These are phyloP conservation scores for Caenorhabditis latens DNA, from an alignment of 1,140 invertebrate genomes.

Conservation along the genomic window DNA sequence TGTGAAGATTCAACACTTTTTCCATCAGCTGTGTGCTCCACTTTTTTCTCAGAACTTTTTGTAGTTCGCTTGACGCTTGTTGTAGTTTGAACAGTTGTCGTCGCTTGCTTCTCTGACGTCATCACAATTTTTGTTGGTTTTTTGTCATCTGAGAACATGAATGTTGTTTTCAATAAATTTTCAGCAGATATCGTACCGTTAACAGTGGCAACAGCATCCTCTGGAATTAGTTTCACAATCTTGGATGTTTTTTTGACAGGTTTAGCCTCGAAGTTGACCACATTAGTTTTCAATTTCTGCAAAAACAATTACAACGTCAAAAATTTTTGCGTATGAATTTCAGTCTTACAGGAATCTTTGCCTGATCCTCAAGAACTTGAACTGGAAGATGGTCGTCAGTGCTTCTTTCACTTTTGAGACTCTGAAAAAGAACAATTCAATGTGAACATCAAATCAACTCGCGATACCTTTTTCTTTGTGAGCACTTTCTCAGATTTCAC, in stretches of 20 bases:
- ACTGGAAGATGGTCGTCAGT: background rate
- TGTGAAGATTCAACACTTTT: constrained; percentile 54
- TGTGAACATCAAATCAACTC: background rate
- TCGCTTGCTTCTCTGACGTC: constrained; percentile 55
- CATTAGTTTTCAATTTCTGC: constrained; percentile 23
- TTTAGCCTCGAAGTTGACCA: constrained; percentile 7
- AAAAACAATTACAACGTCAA: background rate
- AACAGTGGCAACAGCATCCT: background rate
- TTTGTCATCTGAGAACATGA: background rate
- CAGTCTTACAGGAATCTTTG: constrained; percentile 1
- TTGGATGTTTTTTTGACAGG: constrained; percentile 26
- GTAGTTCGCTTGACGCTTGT: constrained; percentile 54
- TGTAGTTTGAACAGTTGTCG: constrained; percentile 60
- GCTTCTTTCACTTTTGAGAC: constrained; percentile 20
- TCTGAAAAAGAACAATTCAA: background rate
- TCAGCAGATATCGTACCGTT: background rate
- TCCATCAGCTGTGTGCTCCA: constrained; percentile 53
- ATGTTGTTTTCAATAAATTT: background rate
- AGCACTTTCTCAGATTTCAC: constrained; percentile 5
- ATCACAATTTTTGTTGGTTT: constrained; percentile 37
- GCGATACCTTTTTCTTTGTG: constrained; percentile 18
- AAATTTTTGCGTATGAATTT: too few relatives aligned
- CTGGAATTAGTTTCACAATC: constrained; percentile 24
- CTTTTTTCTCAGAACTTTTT: constrained; percentile 55
- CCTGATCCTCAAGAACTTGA: constrained; percentile 8